Base-by-base conservation (phyloP, 2,888 invertebrate genomes). In the Polydrusus pterygomalis region DNA sequence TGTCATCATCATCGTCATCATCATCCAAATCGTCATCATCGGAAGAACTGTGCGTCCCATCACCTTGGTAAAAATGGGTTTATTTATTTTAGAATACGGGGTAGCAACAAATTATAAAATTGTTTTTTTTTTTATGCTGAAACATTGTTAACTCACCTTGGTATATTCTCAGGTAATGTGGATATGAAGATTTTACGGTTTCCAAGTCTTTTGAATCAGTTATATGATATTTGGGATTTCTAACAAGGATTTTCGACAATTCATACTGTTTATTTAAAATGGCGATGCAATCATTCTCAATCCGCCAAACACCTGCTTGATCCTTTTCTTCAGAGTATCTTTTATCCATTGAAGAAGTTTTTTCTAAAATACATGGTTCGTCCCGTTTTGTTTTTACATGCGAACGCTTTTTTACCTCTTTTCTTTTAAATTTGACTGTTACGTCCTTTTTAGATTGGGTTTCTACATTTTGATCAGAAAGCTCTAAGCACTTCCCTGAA, bases 1-100 rank as follows among this genome's bases (percentile, higher is more conserved):
- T 95, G 73, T 95, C 95, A 69, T 90, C 90, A 68, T 90, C 90
- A 78, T 90, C 90, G 78, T 90, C 90, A 49, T 90, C 90, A 62
- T 91, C 70, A 13, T 63, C 25, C n/a, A 70, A 91, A 77, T 94
- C 92, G 89, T 82, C 91, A 86, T 81, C 95, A 74, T 95, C 95
- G 64, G 93, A 91, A 2, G 86, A 86, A 74, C 90, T 90, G 80
- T 91, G 90, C 80, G 92, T 91, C 8, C 91, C 93, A 60, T 91
- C 93, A 6, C 82, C 60, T 80, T 86, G 10, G 10, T 34, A 34
- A 8, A 34, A 34, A 34, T 25, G 25, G n/a, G n/a, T n/a, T n/a
- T 25, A 3, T 25, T 25, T 25, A 25, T 25, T 25, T 25, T 25
- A 3, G 5, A 25, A 25, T 25, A 25, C n/a, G n/a, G n/a, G n/a